phyloP scores from a whole-genome alignment of 2,113 vertebrate species.

The Hemiscyllium ocellatum region DNA sequence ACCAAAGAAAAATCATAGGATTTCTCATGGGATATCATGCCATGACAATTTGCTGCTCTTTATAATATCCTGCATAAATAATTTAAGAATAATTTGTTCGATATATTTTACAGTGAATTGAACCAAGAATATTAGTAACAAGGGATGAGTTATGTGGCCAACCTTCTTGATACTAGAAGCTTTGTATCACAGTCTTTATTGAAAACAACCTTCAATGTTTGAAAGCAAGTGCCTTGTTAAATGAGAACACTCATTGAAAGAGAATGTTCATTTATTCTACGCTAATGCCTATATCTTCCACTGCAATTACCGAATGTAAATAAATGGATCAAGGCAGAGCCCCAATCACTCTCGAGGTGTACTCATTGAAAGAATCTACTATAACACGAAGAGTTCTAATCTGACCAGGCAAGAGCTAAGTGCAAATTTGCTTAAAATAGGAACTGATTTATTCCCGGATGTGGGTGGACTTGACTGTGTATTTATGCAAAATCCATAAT shows the following conservation, averaged over 20 bases:
- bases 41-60: background rate
- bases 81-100: background rate
- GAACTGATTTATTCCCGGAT: constrained; percentile 12
- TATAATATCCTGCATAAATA: background rate
- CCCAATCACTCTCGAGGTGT: background rate
- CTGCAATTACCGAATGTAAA: background rate
- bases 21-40: background rate
- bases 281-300: background rate
- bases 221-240: background rate
- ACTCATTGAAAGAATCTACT: background rate
- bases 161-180: background rate
- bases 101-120: background rate
- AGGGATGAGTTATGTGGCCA: background rate
- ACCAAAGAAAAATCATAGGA: background rate
- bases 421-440: constrained; percentile 32
- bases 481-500: constrained; percentile 31
- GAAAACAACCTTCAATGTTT: background rate
- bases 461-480: constrained; percentile 5
- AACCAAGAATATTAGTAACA: background rate
- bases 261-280: background rate
- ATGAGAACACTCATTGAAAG: background rate
- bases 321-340: background rate
- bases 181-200: background rate
- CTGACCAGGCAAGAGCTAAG: background rate
- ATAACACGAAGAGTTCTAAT: background rate